Percentiles rank a stretch among this genome's conserved stretches.
Conservation (phyloP, 2,113 vertebrate genomes). For the Spilogale gracilis region DNA sequence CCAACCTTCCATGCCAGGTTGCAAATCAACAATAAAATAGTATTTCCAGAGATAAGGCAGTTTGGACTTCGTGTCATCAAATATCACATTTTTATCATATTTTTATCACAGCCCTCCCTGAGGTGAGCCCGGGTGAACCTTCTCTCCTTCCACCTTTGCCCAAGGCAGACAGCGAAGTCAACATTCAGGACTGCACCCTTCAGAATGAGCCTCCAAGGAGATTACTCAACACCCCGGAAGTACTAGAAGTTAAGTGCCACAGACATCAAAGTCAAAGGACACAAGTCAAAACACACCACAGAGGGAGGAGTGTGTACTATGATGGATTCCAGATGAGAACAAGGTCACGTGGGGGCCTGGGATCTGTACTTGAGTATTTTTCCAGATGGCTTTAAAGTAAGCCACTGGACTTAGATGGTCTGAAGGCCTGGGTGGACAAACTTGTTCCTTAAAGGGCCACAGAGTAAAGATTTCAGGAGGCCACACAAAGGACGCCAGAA, state of each 20-base stretch:
- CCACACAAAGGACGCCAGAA: not conserved
- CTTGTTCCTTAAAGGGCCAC: not conserved
- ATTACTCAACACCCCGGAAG: not conserved
- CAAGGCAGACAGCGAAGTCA: not conserved
- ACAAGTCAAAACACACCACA: not conserved
- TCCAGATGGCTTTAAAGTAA: conserved; percentile 24
- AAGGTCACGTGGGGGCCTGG: not conserved
- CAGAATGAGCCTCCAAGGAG: not conserved
- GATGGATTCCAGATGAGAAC: conserved; percentile 67
- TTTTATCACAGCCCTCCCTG: not conserved
- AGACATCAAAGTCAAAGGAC: conserved; percentile 47
- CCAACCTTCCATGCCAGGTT: not conserved
- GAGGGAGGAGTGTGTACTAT: not conserved
- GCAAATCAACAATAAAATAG: conserved; percentile 43
- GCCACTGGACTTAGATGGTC: not conserved
- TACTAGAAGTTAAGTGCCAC: not conserved
- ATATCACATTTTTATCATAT: not conserved
- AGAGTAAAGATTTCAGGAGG: not conserved
- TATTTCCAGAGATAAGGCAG: not conserved
- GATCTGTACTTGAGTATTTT: conserved; percentile 25
- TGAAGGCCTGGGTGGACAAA: not conserved
- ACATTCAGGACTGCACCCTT: not conserved
- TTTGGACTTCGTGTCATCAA: not conserved
- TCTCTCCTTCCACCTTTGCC: not conserved
- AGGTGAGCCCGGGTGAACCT: not conserved